Conservation (phyloP, 2,888 invertebrate species). For the Trichacis sp. region DNA sequence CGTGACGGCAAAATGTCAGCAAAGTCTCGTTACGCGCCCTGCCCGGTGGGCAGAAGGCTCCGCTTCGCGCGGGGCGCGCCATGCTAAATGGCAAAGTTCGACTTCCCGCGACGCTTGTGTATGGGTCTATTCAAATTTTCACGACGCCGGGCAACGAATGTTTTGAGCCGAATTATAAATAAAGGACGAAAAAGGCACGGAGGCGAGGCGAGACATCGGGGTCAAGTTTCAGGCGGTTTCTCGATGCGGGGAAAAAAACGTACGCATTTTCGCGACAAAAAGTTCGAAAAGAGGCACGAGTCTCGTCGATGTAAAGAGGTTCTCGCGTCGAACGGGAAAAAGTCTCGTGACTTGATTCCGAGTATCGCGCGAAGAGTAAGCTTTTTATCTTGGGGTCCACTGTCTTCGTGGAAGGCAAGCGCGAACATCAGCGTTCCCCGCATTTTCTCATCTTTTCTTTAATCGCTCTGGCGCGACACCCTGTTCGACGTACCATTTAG, state of each 20-base stretch:
- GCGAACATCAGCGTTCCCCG: constrained; percentile 23
- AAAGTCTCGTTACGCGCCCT: constrained; percentile 26
- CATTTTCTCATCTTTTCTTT: constrained; percentile 41
- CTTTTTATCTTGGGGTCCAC: constrained; percentile 2
- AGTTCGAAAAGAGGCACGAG: neutral
- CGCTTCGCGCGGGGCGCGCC: constrained; percentile 13
- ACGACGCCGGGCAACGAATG: constrained; percentile 6
- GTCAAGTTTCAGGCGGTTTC: constrained; percentile 3
- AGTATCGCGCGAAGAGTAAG: constrained; percentile 22
- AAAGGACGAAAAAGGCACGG: neutral
- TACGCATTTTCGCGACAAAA: neutral
- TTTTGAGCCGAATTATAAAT: constrained; percentile 2
- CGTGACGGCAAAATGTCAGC: constrained; percentile 42
- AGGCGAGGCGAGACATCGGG: neutral
- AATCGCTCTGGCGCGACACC: neutral
- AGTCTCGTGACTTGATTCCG: constrained; percentile 29
- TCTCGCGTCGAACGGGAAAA: constrained; percentile 5
- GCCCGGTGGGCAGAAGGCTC: constrained; percentile 17
- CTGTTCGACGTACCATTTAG: constrained; percentile 1
- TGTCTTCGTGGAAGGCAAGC: constrained; percentile 39
- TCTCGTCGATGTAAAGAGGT: constrained; percentile 2
- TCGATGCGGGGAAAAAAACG: neutral
- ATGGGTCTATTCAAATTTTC: constrained; percentile 34
- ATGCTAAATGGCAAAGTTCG: constrained; percentile 24
- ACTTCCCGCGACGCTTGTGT: constrained; percentile 27